Evolutionary conservation across 2,888 invertebrate species (phyloP).

Genomic region (Agonopterix heracliana): DNA sequence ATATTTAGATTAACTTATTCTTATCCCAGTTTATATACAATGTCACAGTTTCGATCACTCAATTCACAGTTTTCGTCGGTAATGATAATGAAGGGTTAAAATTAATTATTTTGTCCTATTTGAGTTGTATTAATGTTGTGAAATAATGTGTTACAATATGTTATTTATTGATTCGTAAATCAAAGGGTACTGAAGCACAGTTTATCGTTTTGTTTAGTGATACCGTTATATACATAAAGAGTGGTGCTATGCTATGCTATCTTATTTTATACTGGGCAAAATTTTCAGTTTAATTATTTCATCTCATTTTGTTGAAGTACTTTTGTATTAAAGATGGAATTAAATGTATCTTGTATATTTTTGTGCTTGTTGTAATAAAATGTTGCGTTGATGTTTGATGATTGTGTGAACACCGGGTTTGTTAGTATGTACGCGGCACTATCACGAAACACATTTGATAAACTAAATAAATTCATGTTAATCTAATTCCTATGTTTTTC

Average conservation of each 20-base stretch:
- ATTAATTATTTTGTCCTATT: too few species aligned
- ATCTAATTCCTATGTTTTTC: conserved; percentile 29
- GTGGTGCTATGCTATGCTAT: conserved; percentile 20
- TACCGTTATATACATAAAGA: conserved; percentile 11
- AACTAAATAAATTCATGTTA: conserved; percentile 72
- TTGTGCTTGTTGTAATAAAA: conserved; percentile 40
- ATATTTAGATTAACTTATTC: conserved; percentile 46
- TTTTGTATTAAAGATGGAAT: conserved; percentile 3
- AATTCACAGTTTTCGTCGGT: conserved; percentile 1
- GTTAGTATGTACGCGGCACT: conserved; percentile 63
- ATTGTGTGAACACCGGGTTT: conserved; percentile 56
- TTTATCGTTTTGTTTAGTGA: conserved; percentile 19
- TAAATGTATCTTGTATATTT: conserved; percentile 22
- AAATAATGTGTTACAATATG: not conserved
- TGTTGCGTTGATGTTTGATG: conserved; percentile 49
- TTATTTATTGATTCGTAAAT: not conserved
- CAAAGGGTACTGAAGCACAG: not conserved
- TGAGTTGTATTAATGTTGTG: too few species aligned
- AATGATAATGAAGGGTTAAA: not conserved
- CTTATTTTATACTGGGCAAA: not conserved
- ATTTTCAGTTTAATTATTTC: conserved; percentile 3
- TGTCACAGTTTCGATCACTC: conserved; percentile 25
- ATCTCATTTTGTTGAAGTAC: too few species aligned
- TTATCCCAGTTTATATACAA: conserved; percentile 45
- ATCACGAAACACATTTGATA: conserved; percentile 66